Evolutionary conservation across 1,140 invertebrate genomes (phyloP).

Genomic region (Megalopta genalis): DNA sequence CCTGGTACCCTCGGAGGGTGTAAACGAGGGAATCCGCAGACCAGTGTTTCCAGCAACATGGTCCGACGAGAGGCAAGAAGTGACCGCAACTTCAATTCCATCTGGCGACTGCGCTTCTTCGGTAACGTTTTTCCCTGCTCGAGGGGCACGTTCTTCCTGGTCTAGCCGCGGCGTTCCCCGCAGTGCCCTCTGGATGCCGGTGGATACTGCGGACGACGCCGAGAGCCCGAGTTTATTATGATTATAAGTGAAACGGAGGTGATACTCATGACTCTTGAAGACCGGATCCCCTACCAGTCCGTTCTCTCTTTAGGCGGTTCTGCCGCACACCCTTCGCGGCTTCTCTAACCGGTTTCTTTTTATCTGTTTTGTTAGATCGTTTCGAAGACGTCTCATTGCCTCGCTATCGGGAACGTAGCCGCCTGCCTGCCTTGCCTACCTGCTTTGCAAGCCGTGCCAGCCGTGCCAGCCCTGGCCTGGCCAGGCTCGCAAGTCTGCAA

Average conservation of each 20-base stretch:
- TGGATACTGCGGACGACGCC: conserved; percentile 27
- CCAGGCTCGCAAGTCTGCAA: too few relatives aligned
- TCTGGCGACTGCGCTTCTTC: conserved; percentile 26
- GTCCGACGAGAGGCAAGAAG: conserved; percentile 37
- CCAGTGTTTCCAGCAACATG: conserved; percentile 42
- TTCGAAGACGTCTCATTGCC: conserved; percentile 17
- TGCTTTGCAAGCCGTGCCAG: too few relatives aligned
- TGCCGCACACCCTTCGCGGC: background rate
- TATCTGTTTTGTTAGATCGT: conserved; percentile 5
- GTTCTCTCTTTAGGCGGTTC: background rate
- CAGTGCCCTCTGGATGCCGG: conserved; percentile 25
- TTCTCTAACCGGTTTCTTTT: background rate
- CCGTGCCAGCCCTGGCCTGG: too few relatives aligned
- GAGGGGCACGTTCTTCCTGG: conserved; percentile 53
- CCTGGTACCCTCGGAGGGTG: conserved; percentile 1
- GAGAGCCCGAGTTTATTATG: conserved; percentile 63
- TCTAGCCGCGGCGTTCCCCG: conserved; percentile 50
- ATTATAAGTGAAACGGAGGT: conserved; percentile 64
- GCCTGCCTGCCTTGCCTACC: too few relatives aligned
- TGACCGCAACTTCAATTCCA: conserved; percentile 32
- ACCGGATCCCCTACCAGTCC: conserved; percentile 36
- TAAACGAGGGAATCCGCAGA: conserved; percentile 58
- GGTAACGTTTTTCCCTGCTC: conserved; percentile 8
- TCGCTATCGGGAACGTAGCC: conserved; percentile 27
- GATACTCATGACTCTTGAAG: conserved; percentile 52